Evolutionary conservation across 2,113 vertebrate species (phyloP).

Genomic region (Ceratotherium simum): DNA sequence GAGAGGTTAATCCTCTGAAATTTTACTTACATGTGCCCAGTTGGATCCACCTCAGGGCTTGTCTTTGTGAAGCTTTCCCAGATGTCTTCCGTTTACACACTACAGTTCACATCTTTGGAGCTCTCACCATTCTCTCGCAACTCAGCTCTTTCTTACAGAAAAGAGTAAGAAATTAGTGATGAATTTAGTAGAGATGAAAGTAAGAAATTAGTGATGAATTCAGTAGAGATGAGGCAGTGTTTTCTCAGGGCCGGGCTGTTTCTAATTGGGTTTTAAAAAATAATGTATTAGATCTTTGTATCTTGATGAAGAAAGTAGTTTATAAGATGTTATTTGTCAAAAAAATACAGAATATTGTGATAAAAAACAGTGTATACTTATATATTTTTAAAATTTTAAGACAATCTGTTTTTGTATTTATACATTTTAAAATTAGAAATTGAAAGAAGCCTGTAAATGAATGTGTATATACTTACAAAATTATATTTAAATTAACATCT

Average conservation of each 20-base stretch:
- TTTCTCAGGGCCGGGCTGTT: neutral
- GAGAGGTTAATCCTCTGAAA: neutral
- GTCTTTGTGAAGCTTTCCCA: neutral
- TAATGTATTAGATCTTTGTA: neutral
- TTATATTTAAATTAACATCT: slow-evolving; percentile 13
- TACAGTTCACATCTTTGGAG: neutral
- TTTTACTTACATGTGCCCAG: neutral
- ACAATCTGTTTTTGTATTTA: neutral
- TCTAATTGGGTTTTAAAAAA: neutral
- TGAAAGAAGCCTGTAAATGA: neutral
- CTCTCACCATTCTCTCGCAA: neutral
- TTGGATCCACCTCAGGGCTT: neutral
- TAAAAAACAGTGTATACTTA: neutral
- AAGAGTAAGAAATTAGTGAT: neutral
- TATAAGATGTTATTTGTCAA: neutral
- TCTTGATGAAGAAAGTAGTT: neutral
- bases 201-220: neutral
- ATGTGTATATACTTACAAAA: neutral
- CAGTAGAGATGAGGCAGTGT: neutral
- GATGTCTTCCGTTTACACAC: neutral
- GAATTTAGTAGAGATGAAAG: neutral
- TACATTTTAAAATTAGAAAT: neutral
- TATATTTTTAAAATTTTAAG: neutral
- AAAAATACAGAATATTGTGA: neutral
- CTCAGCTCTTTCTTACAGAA: neutral